These are phyloP conservation scores for Pachliopta kotzebuea DNA, from an alignment of 2,888 invertebrate species.

Conservation along the genomic window DNA sequence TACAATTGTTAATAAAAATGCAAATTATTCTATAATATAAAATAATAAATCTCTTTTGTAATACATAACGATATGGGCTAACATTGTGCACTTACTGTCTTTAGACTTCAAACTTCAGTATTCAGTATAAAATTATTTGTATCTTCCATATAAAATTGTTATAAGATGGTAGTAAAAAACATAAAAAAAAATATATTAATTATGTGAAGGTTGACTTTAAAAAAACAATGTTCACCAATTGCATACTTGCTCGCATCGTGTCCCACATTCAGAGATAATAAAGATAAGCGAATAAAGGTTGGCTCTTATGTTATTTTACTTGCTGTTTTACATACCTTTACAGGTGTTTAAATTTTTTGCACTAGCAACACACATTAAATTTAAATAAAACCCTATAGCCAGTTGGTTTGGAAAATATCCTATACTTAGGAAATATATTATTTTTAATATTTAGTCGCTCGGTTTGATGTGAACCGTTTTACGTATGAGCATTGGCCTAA, in stretches of 20 bases:
- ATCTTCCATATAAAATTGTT: no score
- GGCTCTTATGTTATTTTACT: background rate
- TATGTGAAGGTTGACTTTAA: conserved; percentile 1
- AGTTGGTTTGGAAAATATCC: no score
- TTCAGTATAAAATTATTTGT: no score
- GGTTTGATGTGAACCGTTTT: no score
- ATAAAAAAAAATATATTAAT: background rate
- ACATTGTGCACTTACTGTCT: no score
- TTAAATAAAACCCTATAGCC: no score
- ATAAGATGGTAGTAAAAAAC: no score
- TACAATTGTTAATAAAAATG: background rate
- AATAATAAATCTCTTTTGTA: background rate
- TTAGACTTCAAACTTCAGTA: no score
- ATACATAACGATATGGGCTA: background rate
- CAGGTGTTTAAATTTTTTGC: background rate
- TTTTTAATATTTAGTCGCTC: no score
- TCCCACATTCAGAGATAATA: conserved; percentile 19
- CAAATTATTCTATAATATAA: background rate
- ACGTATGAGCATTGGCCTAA: no score
- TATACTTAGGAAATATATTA: no score
- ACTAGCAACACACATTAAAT: background rate
- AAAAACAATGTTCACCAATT: conserved; percentile 6
- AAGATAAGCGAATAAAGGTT: conserved; percentile 14
- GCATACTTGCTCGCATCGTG: background rate
- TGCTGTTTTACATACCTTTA: background rate